Evolutionary conservation across 2,888 invertebrate genomes (phyloP).

Genomic region (Gandaritis pyraliata): DNA sequence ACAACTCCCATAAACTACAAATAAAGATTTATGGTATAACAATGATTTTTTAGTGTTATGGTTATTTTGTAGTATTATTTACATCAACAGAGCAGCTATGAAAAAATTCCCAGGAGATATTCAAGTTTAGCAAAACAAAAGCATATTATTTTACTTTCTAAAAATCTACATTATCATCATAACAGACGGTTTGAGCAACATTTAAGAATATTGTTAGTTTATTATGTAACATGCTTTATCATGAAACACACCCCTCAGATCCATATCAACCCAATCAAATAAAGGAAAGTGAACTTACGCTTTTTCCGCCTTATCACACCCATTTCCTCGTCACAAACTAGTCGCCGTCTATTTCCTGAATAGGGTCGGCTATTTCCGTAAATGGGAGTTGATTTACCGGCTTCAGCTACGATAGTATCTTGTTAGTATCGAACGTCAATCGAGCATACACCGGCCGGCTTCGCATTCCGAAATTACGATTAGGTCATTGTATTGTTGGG

Average conservation of each 20-base stretch:
- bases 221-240: background rate
- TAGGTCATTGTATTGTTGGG: constrained; percentile 70
- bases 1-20: constrained; percentile 42
- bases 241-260: constrained; percentile 11
- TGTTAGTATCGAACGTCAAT: constrained; percentile 66
- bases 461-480: constrained; percentile 67
- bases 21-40: constrained; percentile 25
- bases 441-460: constrained; percentile 62
- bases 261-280: constrained; percentile 37
- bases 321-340: constrained; percentile 67
- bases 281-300: constrained; percentile 74
- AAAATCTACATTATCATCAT: background rate
- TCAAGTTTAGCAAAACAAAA: background rate
- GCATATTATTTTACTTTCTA: background rate
- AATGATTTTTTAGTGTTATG: constrained; percentile 15
- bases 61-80: background rate
- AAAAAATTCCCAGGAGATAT: background rate
- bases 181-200: background rate
- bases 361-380: constrained; percentile 52
- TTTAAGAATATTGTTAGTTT: too few relatives aligned
- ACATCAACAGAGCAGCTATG: background rate
- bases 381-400: constrained; percentile 55
- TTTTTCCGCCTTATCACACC: constrained; percentile 80
- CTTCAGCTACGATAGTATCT: constrained; percentile 55
- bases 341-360: constrained; percentile 61